These are phyloP conservation scores for Cebidichthys violaceus DNA, from an alignment of 2,113 vertebrate species.

Conservation along the genomic window DNA sequence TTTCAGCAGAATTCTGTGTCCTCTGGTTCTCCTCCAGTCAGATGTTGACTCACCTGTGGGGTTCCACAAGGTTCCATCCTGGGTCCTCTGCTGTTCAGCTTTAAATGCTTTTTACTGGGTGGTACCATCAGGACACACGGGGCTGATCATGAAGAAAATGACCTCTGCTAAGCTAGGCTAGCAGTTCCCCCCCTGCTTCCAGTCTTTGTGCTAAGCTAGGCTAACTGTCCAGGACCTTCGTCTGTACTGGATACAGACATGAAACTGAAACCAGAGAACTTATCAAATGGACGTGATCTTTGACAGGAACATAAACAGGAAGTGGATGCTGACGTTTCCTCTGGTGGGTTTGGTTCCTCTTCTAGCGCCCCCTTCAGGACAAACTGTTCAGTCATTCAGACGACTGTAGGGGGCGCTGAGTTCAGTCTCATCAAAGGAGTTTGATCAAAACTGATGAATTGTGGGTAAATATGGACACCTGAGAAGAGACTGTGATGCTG, in stretches of 20 bases:
- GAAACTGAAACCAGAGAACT: not conserved
- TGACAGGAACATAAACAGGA: not conserved
- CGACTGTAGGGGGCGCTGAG: no score
- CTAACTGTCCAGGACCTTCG: not conserved
- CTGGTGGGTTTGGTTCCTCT: no score
- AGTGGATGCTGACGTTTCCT: not conserved
- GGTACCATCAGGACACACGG: not conserved
- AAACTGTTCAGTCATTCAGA: no score
- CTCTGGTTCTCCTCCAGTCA: not conserved
- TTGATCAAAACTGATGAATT: not conserved
- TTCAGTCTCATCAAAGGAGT: no score
- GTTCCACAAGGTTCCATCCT: not conserved
- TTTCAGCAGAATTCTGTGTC: not conserved
- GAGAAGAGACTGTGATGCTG: not conserved
- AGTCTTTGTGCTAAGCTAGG: constrained; percentile 29
- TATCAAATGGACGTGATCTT: not conserved
- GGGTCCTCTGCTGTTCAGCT: not conserved
- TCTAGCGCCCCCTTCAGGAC: no score
- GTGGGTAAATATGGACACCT: not conserved
- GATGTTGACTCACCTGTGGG: not conserved
- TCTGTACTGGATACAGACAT: not conserved
- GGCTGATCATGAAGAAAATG: not conserved
- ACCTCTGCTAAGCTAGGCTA: not conserved
- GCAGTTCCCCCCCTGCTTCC: not conserved
- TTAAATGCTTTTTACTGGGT: not conserved